A percentile compares a stretch with the other conserved stretches of the same genome.
These are phyloP conservation scores for Noctua pronuba DNA, from an alignment of 2,888 invertebrate species.

Conservation along the genomic window DNA sequence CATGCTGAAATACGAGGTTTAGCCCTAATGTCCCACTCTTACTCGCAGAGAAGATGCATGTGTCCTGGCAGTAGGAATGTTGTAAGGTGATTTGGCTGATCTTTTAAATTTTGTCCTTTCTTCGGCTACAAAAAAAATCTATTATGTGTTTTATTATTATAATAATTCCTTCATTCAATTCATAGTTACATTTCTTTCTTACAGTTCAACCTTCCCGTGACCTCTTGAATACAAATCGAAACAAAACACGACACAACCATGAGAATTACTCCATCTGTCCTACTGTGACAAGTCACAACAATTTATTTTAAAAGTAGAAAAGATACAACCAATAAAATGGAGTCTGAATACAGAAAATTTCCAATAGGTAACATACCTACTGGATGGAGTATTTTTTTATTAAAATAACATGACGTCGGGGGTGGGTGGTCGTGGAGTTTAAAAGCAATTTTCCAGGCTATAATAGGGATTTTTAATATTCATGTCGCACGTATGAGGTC, in stretches of 20 bases:
- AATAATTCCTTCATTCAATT: not conserved
- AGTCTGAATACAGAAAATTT: not conserved
- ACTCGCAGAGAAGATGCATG: too few relatives aligned
- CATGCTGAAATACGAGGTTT: not conserved
- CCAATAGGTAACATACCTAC: not conserved
- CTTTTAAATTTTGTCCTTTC: not conserved
- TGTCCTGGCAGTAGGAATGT: not conserved
- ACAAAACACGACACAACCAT: not conserved
- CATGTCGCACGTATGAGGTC: conserved; percentile 67
- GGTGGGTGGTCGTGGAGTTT: conserved; percentile 57
- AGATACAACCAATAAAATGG: not conserved
- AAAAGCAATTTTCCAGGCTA: conserved; percentile 74
- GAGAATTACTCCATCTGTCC: conserved; percentile 13
- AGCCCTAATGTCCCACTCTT: not conserved
- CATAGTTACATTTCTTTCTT: not conserved
- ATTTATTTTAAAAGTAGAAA: conserved; percentile 1
- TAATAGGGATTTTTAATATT: conserved; percentile 75
- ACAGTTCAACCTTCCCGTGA: not conserved
- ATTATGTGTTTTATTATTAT: not conserved
- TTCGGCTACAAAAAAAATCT: not conserved
- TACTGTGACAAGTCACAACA: not conserved
- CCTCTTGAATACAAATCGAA: not conserved
- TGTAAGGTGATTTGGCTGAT: not conserved
- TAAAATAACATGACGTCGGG: conserved; percentile 63
- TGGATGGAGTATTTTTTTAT: conserved; percentile 47